Evolutionary conservation across 2,797 vertebrate species (phyloP), one percentile per base, ranked within the genome.

Genomic region (Platyrinchus mystaceus): DNA sequence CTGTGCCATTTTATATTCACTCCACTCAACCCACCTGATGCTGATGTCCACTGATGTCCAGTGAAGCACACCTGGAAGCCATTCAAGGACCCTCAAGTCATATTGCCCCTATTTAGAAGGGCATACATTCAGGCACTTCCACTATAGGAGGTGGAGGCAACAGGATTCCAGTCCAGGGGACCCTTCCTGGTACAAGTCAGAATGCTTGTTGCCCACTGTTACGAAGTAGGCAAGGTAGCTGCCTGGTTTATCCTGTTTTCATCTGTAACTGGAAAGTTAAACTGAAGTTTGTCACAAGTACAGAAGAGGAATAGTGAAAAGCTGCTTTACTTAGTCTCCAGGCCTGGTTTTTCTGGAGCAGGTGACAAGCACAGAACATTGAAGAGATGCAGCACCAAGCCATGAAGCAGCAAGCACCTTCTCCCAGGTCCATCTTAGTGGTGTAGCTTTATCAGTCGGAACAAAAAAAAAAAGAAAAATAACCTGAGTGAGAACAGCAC

Each of bases 401-500:
- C 36, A 59, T 9, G 17, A 69, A 92, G 49, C 27, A 76, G 49
- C 44, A 90, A 89, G 58, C 62, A 91, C 32, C 83, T 47, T 91
- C 69, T 91, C 85, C 52, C 34, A 82, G 60, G 63, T 36, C 55
- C 63, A 92, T 44, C 44, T 84, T 49, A 47, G 52, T 37, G 30
- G 46, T 14, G 1, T 44, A 87, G 23, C 41, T 84, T 88, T 55
- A 75, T 52, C 53, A 76, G 26, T 22, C 81, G 39, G 47, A 73
- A 62, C 27, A 62, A 39, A 60, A 64, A 66, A 53, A 56, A 22
- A 41, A 59, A 26, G 20, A 28, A 46, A 66, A 37, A 23, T 5
- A 77, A 89, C 83, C 90, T 81, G 80, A 90, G 77, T 76, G 81
- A 91, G 62, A 88, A 83, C 73, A 95, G 73, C 75, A 93, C 37